Evolutionary conservation across 1,140 invertebrate genomes (phyloP).

Genomic region (Trachymyrmex cornetzi): DNA sequence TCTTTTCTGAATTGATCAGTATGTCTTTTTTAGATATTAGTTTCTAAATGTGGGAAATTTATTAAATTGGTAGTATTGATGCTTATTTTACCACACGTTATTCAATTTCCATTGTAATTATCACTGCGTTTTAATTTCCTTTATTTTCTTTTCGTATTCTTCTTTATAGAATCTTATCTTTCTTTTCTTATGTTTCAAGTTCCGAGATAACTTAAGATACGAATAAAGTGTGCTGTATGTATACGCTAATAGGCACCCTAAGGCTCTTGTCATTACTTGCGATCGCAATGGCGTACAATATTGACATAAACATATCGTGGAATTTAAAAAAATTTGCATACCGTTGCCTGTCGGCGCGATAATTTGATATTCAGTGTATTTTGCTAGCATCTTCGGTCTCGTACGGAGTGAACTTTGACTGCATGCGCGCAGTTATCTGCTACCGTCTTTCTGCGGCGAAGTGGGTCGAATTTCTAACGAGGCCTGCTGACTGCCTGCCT

Average conservation of each 20-base stretch:
- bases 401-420: slow-evolving; percentile 52
- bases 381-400: slow-evolving; percentile 4
- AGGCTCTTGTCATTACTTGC: slow-evolving; percentile 12
- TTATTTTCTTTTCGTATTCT: not conserved
- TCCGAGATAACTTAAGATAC: not conserved
- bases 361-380: slow-evolving; percentile 54
- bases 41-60: not conserved
- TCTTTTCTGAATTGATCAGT: not conserved
- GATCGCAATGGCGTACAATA: not conserved
- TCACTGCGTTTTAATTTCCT: not conserved
- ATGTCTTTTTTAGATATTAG: slow-evolving; percentile 11
- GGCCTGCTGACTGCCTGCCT: slow-evolving; percentile 45
- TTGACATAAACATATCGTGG: slow-evolving; percentile 52
- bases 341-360: slow-evolving; percentile 52
- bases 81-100: not conserved
- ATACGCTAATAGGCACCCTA: not conserved
- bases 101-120: not conserved
- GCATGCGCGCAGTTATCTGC: slow-evolving; percentile 48
- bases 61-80: not conserved
- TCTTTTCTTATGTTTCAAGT: not conserved
- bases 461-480: slow-evolving; percentile 63
- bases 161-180: not conserved
- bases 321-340: slow-evolving; percentile 39
- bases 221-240: not conserved
- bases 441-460: slow-evolving; percentile 41